A percentile compares a stretch with the other conserved stretches of the same genome.
Conservation (phyloP, 2,888 invertebrate species). For the Plebejus melissa region DNA sequence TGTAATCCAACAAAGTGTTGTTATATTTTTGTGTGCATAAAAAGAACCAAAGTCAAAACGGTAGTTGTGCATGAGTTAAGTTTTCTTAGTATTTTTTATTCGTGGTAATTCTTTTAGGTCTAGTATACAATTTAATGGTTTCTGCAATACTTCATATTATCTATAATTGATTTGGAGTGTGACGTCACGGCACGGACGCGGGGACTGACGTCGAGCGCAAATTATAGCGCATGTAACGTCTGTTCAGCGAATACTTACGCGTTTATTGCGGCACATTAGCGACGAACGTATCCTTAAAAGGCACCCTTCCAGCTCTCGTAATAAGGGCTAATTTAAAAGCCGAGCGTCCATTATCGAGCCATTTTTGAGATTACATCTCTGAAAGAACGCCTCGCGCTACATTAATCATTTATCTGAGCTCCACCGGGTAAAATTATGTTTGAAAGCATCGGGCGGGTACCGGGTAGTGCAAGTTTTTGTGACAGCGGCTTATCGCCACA, state of each 20-base stretch:
- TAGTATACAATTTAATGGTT: no score
- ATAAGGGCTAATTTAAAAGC: conserved; percentile 32
- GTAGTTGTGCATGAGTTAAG: no score
- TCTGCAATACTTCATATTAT: no score
- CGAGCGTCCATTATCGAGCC: conserved; percentile 42
- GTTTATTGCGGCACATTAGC: conserved; percentile 35
- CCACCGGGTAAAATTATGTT: conserved; percentile 35
- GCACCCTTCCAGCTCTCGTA: conserved; percentile 12
- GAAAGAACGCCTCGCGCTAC: conserved; percentile 42
- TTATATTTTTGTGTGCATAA: not conserved
- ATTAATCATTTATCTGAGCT: conserved; percentile 45
- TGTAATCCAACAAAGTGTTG: not conserved
- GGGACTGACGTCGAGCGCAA: conserved; percentile 8
- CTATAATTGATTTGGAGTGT: conserved; percentile 12
- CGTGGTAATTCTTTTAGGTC: no score
- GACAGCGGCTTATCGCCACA: conserved; percentile 37
- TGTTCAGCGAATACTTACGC: conserved; percentile 24
- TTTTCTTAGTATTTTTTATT: no score
- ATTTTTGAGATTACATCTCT: conserved; percentile 44
- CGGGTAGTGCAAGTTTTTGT: conserved; percentile 38
- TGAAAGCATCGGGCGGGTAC: conserved; percentile 34
- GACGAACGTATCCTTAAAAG: conserved; percentile 21
- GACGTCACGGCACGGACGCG: conserved; percentile 17
- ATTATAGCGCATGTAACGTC: conserved; percentile 19
- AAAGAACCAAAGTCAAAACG: not conserved